phyloP scores from a whole-genome alignment of 2,113 vertebrate species.

The Lota lota region DNA sequence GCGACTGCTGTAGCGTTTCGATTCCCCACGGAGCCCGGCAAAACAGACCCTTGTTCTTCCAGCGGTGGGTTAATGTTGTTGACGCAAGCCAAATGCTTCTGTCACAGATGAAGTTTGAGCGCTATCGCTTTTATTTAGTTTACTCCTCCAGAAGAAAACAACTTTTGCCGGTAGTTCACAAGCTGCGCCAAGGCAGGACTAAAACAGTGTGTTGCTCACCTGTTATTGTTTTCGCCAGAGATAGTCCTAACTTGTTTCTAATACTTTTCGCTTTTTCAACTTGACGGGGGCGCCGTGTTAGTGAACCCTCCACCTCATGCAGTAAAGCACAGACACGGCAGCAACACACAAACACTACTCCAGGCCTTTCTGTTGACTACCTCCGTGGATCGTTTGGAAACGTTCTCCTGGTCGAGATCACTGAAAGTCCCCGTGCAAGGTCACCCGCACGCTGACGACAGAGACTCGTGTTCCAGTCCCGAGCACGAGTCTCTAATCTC shows the following conservation, averaged over 20 bases:
- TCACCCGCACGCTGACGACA: neutral
- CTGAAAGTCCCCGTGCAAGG: no score
- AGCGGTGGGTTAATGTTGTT: constrained; percentile 56
- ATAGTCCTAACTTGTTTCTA: neutral
- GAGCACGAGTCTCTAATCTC: constrained; percentile 11
- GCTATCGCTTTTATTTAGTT: constrained; percentile 41
- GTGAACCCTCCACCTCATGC: no score
- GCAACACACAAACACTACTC: no score
- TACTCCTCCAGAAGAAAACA: constrained; percentile 35
- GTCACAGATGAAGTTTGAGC: constrained; percentile 53
- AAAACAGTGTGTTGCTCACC: constrained; percentile 48
- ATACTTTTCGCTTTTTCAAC: no score
- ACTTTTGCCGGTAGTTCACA: constrained; percentile 32
- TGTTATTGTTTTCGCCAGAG: constrained; percentile 46
- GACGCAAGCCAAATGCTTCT: constrained; percentile 53
- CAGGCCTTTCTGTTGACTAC: no score
- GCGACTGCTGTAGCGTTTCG: constrained; percentile 28
- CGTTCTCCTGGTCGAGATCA: no score
- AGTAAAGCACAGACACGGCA: no score
- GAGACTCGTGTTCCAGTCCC: constrained; percentile 15
- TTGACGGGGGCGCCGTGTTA: no score
- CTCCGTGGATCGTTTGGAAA: no score
- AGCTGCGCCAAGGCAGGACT: constrained; percentile 40
- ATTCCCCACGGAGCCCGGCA: constrained; percentile 56
- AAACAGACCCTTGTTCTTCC: constrained; percentile 59